Percentiles rank a stretch among this genome's conserved stretches.
phyloP scores from a whole-genome alignment of 2,113 vertebrate species.

The Calidris pygmaea region DNA sequence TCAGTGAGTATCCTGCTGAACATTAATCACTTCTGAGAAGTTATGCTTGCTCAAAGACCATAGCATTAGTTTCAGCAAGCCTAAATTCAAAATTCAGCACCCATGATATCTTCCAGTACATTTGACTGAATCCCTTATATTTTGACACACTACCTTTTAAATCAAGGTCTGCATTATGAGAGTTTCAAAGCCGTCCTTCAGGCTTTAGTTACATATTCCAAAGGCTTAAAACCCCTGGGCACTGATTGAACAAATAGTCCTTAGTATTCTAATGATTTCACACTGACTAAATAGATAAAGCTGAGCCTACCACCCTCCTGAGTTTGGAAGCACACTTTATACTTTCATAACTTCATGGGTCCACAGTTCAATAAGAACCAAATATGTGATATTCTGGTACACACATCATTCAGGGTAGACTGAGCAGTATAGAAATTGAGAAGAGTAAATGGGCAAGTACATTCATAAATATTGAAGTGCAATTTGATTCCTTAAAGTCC shows the following conservation, averaged over 20 bases:
- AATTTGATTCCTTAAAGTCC: background rate
- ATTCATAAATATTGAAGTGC: background rate
- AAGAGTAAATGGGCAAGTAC: background rate
- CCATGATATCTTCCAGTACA: background rate
- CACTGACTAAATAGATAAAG: background rate
- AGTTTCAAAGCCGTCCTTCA: background rate
- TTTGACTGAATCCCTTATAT: background rate
- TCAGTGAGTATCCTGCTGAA: background rate
- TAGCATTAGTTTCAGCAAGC: background rate
- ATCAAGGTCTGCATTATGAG: background rate
- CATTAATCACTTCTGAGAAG: background rate
- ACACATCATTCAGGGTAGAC: background rate
- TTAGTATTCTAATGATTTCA: background rate
- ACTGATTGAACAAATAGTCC: background rate
- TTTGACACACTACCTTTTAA: background rate
- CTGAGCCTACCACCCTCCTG: background rate
- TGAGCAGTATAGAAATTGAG: background rate
- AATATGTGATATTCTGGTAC: background rate
- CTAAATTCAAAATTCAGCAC: background rate
- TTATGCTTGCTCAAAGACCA: background rate
- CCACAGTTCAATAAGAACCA: background rate
- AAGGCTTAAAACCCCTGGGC: background rate
- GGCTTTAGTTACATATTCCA: background rate
- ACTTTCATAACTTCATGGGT: background rate
- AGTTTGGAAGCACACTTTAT: background rate